Base-by-base conservation (phyloP, 2,113 vertebrate genomes). In the Chamaetylas fuelleborni region DNA sequence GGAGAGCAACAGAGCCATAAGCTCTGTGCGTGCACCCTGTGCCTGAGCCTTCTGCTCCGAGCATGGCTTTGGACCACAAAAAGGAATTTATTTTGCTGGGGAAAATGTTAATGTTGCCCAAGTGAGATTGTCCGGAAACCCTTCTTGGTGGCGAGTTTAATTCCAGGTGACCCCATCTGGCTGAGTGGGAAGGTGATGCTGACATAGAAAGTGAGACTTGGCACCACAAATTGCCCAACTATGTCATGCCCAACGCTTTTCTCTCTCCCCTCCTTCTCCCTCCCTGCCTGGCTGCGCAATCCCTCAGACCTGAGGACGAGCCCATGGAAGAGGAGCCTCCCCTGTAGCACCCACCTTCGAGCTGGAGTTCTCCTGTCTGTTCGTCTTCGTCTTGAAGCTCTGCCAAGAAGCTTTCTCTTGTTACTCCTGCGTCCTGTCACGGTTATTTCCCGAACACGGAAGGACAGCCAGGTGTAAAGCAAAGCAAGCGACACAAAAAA, bases 321-420 rank as follows among this genome's bases (percentile, higher is more conserved):
- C 99, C 99, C 19, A 99, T 99, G 99, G 99, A 99, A 91, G 99
- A 99, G 94, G 99, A 99, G 85, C 98, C 98, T 82, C 98, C 98
- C 11, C 98, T 99, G 99, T 99, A 99, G 98, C 98, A 90, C 71
- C 84, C 86, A 82, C 56, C 80, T 88, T 34, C 2, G 9, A 85
- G 96, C 92, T 93, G 86, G 95, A 93, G 89, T 54, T 88, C 90
- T 97, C 98, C 95, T 96, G 83, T 98, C 89, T 94, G 98, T 98
- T 92, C 92, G 96, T 98, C 98, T 97, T 95, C 80, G 97, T 98
- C 97, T 97, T 78, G 91, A 97, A 98, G 97, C 97, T 98, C 98
- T 97, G 96, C 98, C 97, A 95, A 97, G 97, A 97, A 95, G 94
- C 93, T 97, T 96, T 96, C 96, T 98, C 90, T 97, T 91, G 96